Evolutionary conservation across 2,888 invertebrate genomes (phyloP), one percentile per base, ranked within the genome.

Genomic region (Campaea margaritaria): DNA sequence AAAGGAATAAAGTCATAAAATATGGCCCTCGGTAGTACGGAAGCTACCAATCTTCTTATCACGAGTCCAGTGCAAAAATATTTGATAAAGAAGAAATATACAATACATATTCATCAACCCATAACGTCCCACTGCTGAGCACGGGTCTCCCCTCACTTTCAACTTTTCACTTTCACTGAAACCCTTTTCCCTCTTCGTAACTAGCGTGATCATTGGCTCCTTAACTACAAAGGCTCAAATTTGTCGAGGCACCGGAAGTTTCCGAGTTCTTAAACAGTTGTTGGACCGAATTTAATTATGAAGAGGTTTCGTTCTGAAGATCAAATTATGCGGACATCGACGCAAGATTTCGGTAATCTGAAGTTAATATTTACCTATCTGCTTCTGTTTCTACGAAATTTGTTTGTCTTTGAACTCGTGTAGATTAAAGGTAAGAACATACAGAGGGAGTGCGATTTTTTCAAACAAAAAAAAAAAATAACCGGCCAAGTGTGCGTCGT

Each of bases 231-330:
- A 55, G 34, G 42, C 36, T 55, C 46, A 53, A 53, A 54, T 47
- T 52, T 42, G 53, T 39, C 7, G 14, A 59, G 31, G 39, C 28
- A 14, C 46, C 42, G 51, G 48, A 59, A 60, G 42, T 51, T 55
- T 11, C 16, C 15, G 16, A 54, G 49, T 50, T 54, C 34, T 50
- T 46, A n/a, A 42, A 49, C 49, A 45, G 21, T 51, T 48, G 51
- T 46, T 50, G 13, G 50, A 50, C 42, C 36, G 50, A 46, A 49
- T 55, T 60, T 54, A 54, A 54, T 54, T 59, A 50, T 36, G 36
- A 13, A 39, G 21, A 31, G 38, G 50, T 46, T 59, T 42, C 45
- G 38, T 31, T 53, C 27, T 31, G n/a, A 39, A 11, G 21, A 49
- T 52, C 39, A 49, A 53, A 53, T 44, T 49, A 48, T 41, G 21